These are phyloP conservation scores for Drosophila nigrodunni DNA, from an alignment of 1,140 invertebrate species.

Conservation along the genomic window DNA sequence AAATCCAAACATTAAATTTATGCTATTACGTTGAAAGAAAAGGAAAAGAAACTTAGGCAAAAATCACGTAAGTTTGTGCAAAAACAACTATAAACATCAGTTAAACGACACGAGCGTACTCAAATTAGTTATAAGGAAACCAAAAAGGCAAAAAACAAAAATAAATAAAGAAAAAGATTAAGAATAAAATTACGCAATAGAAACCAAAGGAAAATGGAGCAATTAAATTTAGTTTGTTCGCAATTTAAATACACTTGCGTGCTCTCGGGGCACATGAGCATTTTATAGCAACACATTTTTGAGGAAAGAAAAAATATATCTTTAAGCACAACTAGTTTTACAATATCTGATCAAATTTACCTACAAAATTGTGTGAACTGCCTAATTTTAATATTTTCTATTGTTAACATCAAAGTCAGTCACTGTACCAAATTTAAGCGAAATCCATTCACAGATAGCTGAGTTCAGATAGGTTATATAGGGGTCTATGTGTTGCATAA, in stretches of 20 bases:
- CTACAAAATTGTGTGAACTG: too few species aligned
- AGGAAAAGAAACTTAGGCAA: background rate
- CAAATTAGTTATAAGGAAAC: conserved; percentile 3
- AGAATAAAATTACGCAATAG: conserved; percentile 4
- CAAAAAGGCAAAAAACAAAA: background rate
- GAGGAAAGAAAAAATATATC: too few species aligned
- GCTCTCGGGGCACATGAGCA: background rate
- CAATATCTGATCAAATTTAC: too few species aligned
- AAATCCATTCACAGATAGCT: background rate
- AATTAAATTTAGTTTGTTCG: background rate
- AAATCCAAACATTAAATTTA: too few species aligned
- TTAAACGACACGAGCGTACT: background rate
- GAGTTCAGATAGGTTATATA: too few species aligned
- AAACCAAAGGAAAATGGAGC: background rate
- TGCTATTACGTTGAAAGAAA: too few species aligned
- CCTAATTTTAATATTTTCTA: background rate
- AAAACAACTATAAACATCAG: background rate
- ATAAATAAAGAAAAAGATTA: background rate
- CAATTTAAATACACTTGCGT: conserved; percentile 1
- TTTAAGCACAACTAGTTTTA: background rate
- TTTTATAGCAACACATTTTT: too few species aligned
- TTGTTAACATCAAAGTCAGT: background rate
- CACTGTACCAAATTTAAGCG: background rate
- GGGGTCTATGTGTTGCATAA: background rate
- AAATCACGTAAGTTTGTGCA: background rate